Percentiles rank a stretch among this genome's conserved stretches.
These are phyloP conservation scores for Monomorium pharaonis DNA, from an alignment of 1,140 invertebrate genomes.

Conservation along the genomic window DNA sequence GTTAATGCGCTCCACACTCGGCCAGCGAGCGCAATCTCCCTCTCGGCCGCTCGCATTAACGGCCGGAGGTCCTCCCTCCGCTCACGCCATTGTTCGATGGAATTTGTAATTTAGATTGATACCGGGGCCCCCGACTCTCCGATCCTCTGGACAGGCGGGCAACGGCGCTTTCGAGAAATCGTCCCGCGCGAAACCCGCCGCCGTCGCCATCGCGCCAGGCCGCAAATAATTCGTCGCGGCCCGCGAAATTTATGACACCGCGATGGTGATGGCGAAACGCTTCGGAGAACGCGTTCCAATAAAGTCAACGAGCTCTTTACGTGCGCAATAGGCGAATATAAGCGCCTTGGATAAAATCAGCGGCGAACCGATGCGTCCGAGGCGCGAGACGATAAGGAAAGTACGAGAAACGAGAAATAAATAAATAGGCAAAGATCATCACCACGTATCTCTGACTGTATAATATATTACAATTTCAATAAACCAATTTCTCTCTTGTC, in stretches of 20 bases:
- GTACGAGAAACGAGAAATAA: background rate
- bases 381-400: background rate
- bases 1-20: constrained; percentile 78
- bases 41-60: constrained; percentile 57
- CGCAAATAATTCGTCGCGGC: constrained; percentile 50
- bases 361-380: background rate
- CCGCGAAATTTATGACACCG: constrained; percentile 43
- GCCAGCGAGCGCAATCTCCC: constrained; percentile 50
- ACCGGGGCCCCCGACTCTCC: constrained; percentile 61
- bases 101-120: constrained; percentile 84
- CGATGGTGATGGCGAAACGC: constrained; percentile 30
- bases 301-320: constrained; percentile 53
- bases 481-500: background rate
- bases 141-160: constrained; percentile 5
- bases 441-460: background rate
- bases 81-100: constrained; percentile 78
- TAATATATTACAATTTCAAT: background rate
- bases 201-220: constrained; percentile 36
- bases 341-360: constrained; percentile 1
- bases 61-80: constrained; percentile 51
- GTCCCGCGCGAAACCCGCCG: constrained; percentile 35
- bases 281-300: constrained; percentile 52
- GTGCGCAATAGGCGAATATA: constrained; percentile 21
- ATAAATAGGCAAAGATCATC: background rate
- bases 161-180: constrained; percentile 47